Evolutionary conservation across 2,797 vertebrate genomes (phyloP).

Genomic region (Ctenosaura bakeri): DNA sequence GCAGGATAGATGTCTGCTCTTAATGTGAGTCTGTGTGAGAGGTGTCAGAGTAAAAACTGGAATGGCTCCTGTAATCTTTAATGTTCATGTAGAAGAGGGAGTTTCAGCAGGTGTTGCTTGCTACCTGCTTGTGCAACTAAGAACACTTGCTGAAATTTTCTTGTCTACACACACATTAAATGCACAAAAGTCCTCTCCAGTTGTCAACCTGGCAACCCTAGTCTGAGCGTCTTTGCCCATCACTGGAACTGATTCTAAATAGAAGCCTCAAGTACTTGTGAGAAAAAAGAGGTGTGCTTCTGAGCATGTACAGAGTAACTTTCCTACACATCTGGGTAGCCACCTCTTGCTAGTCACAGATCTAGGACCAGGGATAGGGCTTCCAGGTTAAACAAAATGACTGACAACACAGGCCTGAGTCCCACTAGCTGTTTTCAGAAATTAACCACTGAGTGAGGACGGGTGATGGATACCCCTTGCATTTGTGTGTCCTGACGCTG

Average conservation of each 20-base stretch:
- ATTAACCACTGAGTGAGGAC: background rate
- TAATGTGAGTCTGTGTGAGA: background rate
- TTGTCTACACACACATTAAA: no score
- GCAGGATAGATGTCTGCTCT: background rate
- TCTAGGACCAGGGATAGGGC: background rate
- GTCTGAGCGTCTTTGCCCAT: background rate
- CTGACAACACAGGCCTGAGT: background rate
- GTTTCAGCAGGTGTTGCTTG: no score
- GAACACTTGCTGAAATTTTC: no score
- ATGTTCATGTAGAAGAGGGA: no score
- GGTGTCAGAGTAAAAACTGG: no score
- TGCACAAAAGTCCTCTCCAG: no score
- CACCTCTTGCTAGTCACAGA: background rate
- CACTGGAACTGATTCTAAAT: background rate
- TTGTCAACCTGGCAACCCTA: no score
- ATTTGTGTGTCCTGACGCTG: background rate
- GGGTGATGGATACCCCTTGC: background rate
- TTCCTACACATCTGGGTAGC: background rate
- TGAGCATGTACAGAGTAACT: background rate
- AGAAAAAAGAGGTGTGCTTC: background rate
- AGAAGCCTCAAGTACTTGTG: background rate
- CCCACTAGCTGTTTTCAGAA: background rate
- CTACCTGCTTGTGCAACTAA: no score
- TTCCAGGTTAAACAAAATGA: slow-evolving; percentile 7
- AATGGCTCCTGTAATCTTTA: no score